Evolutionary conservation across 2,113 vertebrate species (phyloP), one percentile per base, ranked within the genome.

Genomic region (Ceyx melanurus): DNA sequence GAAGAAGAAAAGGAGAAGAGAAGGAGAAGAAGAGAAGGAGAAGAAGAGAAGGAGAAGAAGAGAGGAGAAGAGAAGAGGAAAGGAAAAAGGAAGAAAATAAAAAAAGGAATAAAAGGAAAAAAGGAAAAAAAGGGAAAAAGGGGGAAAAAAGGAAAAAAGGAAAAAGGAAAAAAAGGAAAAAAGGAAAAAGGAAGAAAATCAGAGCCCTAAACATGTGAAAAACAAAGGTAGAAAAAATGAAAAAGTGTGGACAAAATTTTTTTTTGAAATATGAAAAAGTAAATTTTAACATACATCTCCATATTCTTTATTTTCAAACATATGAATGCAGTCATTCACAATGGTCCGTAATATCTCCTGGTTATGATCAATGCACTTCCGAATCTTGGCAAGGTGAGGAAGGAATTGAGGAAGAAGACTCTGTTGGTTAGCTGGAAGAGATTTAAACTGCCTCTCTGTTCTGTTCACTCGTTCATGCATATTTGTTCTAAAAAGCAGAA

Each of bases 301-400:
- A 81, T 99, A 99, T 92, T 99, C 99, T 95, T 99, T 99, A 97
- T 99, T 99, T 98, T 99, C 99, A 97, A 99, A 99, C 98, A 99
- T 99, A 97, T 98, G 97, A 90, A 98, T 94, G 97, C 99, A 99
- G 97, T 99, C 99, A 95, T 98, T 98, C 90, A 99, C 97, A 91
- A 99, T 98, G 95, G 98, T 98, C 93, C 99, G 98, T 53, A 99
- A 97, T 62, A 99, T 97, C 82, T 98, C 98, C 90, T 99, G 98
- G 97, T 99, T 99, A 97, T 98, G 98, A 94, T 99, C 98, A 56
- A 99, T 98, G 91, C 99, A 99, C 80, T 98, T 97, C 78, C 98
- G 98, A 94, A 99, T 98, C 77, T 97, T 98, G 78, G 97, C 97
- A 94, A 99, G 97, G 88, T 99, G 98, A 79, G 98, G 97, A 94